A percentile compares a stretch with the other conserved stretches of the same genome.
These are phyloP conservation scores for Microtus richardsoni DNA, from an alignment of 2,113 vertebrate species.

Conservation along the genomic window DNA sequence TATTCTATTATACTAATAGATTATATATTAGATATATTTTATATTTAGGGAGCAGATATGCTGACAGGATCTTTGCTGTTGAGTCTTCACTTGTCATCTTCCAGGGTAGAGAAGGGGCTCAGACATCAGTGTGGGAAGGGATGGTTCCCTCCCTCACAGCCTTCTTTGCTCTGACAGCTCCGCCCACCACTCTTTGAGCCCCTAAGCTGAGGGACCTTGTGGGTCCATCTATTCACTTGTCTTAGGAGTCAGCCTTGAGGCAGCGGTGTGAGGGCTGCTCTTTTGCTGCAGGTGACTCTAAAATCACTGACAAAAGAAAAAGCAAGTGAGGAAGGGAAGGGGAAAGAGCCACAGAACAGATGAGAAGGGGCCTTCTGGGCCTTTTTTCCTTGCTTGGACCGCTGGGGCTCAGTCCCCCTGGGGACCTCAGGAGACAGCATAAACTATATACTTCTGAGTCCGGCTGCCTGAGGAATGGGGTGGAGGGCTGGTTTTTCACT, in stretches of 20 bases:
- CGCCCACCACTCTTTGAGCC: background rate
- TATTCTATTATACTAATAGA: too few relatives aligned
- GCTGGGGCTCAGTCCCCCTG: background rate
- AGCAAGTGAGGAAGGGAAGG: background rate
- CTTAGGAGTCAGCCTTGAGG: background rate
- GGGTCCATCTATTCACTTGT: background rate
- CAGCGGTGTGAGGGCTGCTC: background rate
- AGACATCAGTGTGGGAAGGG: background rate
- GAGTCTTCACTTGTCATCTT: background rate
- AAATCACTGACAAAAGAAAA: background rate
- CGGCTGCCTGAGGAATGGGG: background rate
- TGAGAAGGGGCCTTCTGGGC: background rate
- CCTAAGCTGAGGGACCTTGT: background rate
- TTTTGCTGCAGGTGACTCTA: background rate
- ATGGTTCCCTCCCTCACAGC: rapidly evolving
- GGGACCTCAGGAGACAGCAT: background rate
- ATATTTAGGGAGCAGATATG: background rate
- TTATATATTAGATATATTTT: too few relatives aligned
- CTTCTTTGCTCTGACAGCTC: background rate
- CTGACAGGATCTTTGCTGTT: too few relatives aligned
- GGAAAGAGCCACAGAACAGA: background rate
- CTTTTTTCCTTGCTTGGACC: background rate
- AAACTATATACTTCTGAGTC: background rate
- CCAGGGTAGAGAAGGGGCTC: background rate
- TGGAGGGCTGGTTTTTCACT: rapidly evolving